Percentiles rank a stretch among this genome's conserved stretches.
These are phyloP conservation scores for Hippocampus zosterae DNA, from an alignment of 2,113 vertebrate species.

Conservation along the genomic window DNA sequence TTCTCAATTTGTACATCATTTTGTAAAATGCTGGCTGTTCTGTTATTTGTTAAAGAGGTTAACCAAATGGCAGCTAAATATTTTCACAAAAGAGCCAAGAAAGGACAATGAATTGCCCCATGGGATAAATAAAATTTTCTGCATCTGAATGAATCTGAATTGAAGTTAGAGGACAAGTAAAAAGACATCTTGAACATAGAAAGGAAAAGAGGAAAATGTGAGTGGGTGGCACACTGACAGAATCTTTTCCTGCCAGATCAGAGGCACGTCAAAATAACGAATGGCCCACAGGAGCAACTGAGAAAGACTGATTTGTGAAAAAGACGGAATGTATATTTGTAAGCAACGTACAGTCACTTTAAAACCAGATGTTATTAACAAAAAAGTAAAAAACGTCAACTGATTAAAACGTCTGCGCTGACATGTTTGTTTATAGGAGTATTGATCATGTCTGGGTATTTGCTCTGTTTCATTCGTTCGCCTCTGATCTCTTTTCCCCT, in stretches of 20 bases:
- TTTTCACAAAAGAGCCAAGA: slow-evolving; percentile 14
- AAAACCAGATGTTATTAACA: neutral
- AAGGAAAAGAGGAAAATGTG: slow-evolving; percentile 24
- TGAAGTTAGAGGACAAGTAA: slow-evolving; percentile 25
- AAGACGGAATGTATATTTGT: slow-evolving; percentile 7
- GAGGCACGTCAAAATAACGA: slow-evolving; percentile 56
- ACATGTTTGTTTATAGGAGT: slow-evolving; percentile 24
- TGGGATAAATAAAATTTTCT: no score
- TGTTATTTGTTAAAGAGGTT: neutral
- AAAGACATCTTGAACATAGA: slow-evolving; percentile 37
- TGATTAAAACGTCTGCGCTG: neutral
- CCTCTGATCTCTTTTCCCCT: slow-evolving; percentile 34
- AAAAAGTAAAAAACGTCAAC: neutral
- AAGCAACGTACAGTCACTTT: neutral
- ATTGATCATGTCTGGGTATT: slow-evolving; percentile 41
- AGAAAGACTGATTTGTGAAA: slow-evolving; percentile 47
- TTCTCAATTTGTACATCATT: neutral
- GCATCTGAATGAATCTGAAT: no score
- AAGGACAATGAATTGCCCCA: neutral
- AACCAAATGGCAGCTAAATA: neutral
- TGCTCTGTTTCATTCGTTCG: slow-evolving; percentile 4
- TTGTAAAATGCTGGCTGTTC: neutral
- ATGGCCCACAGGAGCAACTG: slow-evolving; percentile 47
- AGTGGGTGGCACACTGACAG: slow-evolving; percentile 62
- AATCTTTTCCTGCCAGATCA: slow-evolving; percentile 65